Evolutionary conservation across 2,888 invertebrate species (phyloP), one percentile per base, ranked within the genome.

Genomic region (Corbicula japonica): DNA sequence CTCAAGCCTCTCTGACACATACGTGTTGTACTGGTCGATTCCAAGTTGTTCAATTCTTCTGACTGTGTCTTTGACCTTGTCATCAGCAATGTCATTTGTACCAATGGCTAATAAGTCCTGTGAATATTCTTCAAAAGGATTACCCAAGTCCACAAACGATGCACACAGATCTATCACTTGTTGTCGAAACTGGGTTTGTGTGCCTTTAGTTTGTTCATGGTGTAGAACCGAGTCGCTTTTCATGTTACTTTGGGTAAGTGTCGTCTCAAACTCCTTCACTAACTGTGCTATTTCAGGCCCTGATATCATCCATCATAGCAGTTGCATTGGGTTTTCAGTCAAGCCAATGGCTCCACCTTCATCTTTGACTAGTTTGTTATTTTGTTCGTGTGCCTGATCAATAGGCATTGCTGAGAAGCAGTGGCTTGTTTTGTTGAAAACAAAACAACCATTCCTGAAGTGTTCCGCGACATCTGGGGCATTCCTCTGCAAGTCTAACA

Each of bases 361-460:
- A 44, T 73, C 86, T 75, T 88, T 89, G 48, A 86, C 77, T 32
- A 84, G 35, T 35, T 70, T 83, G 80, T 88, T 88, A 50, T 48
- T 69, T 41, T 89, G 87, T 54, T 89, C 86, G 63, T 89, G 86
- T 10, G 86, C 82, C 62, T 85, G 86, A 62, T 87, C 79, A 41
- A 84, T 82, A n/a, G 87, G 81, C 54, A 86, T 72, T 44, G 72
- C 63, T 21, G 85, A 86, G 54, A 80, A 86, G n/a, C 60, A 50
- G 23, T 66, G 34, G 10, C 46, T 60, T 15, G 84, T 76, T 52
- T 89, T 89, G 54, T 71, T 46, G 0, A 87, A 75, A 32, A 73
- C 74, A 72, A 86, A 86, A 5, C 79, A 81, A 18, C 86, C 86
- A n/a, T 48, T 65, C 8, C 76, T 5, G 70, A 86, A 87, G 52